These are phyloP conservation scores for Bellardia bayeri DNA, from an alignment of 2,888 invertebrate species.

Conservation along the genomic window DNA sequence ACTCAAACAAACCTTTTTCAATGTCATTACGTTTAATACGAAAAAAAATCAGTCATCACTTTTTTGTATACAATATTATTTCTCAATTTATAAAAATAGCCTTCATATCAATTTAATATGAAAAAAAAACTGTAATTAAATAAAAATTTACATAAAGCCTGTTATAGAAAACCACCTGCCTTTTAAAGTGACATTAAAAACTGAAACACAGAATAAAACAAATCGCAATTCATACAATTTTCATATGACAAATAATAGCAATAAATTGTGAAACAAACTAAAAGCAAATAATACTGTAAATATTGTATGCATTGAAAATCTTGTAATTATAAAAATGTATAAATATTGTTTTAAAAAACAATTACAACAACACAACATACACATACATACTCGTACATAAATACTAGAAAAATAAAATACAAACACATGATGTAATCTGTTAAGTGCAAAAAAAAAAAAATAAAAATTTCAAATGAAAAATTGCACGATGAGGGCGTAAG, in stretches of 20 bases:
- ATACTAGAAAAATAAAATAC: neutral
- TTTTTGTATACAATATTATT: neutral
- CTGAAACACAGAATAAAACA: constrained; percentile 18
- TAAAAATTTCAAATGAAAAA: neutral
- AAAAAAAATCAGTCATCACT: constrained; percentile 35
- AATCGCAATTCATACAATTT: constrained; percentile 51
- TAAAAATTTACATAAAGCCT: constrained; percentile 61
- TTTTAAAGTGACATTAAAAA: constrained; percentile 54
- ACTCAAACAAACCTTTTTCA: constrained; percentile 30
- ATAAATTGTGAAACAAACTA: constrained; percentile 29
- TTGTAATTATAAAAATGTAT: constrained; percentile 29
- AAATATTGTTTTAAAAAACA: constrained; percentile 32
- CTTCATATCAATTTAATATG: constrained; percentile 15
- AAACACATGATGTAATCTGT: constrained; percentile 50
- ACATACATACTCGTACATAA: neutral
- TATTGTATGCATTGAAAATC: constrained; percentile 20
- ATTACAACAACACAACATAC: constrained; percentile 21
- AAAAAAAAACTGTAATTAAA: constrained; percentile 44
- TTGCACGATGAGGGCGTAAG: neutral
- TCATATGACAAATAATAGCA: constrained; percentile 15
- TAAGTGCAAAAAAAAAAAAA: neutral
- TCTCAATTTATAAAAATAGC: constrained; percentile 29
- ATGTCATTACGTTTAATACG: constrained; percentile 31
- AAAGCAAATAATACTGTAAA: constrained; percentile 3
- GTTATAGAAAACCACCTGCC: constrained; percentile 68